These are phyloP conservation scores for Enteromius thamalakanensis DNA, from an alignment of 2,797 vertebrate genomes.

Conservation along the genomic window DNA sequence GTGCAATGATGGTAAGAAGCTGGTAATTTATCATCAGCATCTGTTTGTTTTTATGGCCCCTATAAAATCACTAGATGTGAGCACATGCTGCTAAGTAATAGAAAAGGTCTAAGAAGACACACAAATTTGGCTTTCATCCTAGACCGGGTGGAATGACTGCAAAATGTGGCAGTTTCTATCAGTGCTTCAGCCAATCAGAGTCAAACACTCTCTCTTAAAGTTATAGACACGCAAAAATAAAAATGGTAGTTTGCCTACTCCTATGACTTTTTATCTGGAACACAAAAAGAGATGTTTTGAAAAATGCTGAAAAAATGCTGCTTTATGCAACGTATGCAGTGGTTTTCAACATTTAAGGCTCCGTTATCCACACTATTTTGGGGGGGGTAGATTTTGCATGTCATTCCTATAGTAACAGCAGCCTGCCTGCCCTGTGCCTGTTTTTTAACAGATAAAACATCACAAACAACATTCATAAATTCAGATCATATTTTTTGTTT, in stretches of 20 bases:
- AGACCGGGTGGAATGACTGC: slow-evolving; percentile 1
- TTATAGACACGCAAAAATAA: not conserved
- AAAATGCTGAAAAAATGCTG: not conserved
- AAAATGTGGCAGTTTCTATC: slow-evolving; percentile 36
- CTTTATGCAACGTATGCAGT: not conserved
- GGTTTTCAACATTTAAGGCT: not conserved
- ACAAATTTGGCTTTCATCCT: slow-evolving; percentile 47
- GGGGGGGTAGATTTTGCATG: too few species aligned
- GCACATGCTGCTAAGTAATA: slow-evolving; percentile 48
- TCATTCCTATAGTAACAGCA: slow-evolving; percentile 32
- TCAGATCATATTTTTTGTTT: slow-evolving; percentile 61
- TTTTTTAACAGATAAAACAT: slow-evolving; percentile 62
- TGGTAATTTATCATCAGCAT: slow-evolving; percentile 47
- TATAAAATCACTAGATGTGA: slow-evolving; percentile 39
- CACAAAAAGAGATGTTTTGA: not conserved
- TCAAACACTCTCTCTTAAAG: slow-evolving; percentile 17
- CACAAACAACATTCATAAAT: slow-evolving; percentile 73
- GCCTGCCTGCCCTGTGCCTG: slow-evolving; percentile 65
- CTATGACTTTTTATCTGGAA: not conserved
- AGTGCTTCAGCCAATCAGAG: slow-evolving; percentile 36
- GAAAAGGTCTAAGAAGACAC: slow-evolving; percentile 39
- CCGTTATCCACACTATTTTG: not conserved
- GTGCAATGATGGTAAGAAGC: slow-evolving; percentile 27
- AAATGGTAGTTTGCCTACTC: not conserved
- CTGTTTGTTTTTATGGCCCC: slow-evolving; percentile 43